Percentiles rank a stretch among this genome's conserved stretches.
Evolutionary conservation across 1,140 invertebrate genomes (phyloP).

Genomic region (Coelopa frigida): DNA sequence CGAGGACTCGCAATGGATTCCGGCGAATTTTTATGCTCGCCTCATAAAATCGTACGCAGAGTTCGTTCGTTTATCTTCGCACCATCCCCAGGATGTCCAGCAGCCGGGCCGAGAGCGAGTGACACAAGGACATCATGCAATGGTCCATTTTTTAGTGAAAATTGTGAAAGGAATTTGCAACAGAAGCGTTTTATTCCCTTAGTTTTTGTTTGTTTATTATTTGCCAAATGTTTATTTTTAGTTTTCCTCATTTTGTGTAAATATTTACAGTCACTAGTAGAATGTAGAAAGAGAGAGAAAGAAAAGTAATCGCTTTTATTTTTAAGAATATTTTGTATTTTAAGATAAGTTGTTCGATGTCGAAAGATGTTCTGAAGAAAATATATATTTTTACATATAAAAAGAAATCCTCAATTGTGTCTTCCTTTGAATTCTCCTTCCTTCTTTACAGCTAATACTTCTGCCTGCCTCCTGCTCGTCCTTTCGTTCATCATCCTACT

Average conservation of each 20-base stretch:
- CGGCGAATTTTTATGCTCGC: constrained; percentile 41
- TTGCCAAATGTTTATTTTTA: background rate
- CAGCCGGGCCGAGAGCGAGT: too few species aligned
- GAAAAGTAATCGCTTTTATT: too few species aligned
- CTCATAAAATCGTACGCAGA: constrained; percentile 38
- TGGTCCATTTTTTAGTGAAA: too few species aligned
- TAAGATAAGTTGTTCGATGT: background rate
- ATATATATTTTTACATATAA: constrained; percentile 6
- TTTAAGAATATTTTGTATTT: background rate
- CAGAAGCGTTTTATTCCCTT: too few species aligned
- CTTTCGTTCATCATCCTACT: too few species aligned
- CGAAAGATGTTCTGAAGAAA: constrained; percentile 8
- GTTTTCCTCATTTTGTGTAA: too few species aligned
- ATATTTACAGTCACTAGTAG: too few species aligned
- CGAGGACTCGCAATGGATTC: constrained; percentile 20
- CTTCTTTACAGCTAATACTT: too few species aligned
- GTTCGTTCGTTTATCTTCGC: constrained; percentile 18
- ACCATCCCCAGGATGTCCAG: background rate
- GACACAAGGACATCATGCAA: too few species aligned
- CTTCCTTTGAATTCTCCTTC: background rate
- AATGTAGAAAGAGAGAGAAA: too few species aligned
- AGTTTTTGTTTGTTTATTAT: background rate
- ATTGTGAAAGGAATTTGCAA: too few species aligned
- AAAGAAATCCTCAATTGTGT: constrained; percentile 5
- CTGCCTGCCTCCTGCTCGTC: too few species aligned